phyloP scores from a whole-genome alignment of 2,888 invertebrate genomes.

The Rhingia rostrata region DNA sequence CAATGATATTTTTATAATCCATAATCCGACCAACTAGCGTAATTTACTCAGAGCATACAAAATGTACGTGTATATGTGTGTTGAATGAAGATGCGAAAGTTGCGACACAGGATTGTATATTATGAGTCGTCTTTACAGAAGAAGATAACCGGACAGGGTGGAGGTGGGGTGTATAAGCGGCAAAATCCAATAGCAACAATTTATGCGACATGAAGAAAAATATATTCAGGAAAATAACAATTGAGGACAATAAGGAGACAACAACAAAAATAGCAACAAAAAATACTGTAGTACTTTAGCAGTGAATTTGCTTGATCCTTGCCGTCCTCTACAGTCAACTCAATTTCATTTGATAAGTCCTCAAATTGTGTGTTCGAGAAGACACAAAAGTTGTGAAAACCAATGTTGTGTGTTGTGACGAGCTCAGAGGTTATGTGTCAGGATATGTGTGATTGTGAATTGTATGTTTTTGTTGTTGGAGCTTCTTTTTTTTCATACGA shows the following conservation, averaged over 20 bases:
- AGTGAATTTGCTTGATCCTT: conserved; percentile 40
- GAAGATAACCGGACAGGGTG: neutral
- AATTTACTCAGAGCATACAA: conserved; percentile 37
- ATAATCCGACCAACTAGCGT: conserved; percentile 50
- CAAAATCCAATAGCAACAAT: conserved; percentile 28
- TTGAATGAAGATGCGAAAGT: neutral
- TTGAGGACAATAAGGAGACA: neutral
- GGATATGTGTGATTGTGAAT: conserved; percentile 23
- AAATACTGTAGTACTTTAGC: neutral
- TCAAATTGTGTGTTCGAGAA: conserved; percentile 32
- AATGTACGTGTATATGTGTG: neutral
- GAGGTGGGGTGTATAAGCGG: neutral
- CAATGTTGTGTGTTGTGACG: conserved; percentile 30
- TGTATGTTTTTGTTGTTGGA: neutral
- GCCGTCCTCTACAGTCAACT: conserved; percentile 23
- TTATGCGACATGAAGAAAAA: conserved; percentile 15
- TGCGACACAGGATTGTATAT: neutral
- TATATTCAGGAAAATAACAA: conserved; percentile 2
- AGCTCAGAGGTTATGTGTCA: conserved; percentile 32
- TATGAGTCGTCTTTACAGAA: neutral
- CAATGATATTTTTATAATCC: conserved; percentile 55
- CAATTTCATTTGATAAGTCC: conserved; percentile 44
- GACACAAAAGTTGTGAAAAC: conserved; percentile 19
- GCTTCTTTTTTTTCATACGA: neutral
- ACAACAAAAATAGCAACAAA: neutral